Base-by-base conservation (phyloP, 2,888 invertebrate genomes). In the Muscina levida region DNA sequence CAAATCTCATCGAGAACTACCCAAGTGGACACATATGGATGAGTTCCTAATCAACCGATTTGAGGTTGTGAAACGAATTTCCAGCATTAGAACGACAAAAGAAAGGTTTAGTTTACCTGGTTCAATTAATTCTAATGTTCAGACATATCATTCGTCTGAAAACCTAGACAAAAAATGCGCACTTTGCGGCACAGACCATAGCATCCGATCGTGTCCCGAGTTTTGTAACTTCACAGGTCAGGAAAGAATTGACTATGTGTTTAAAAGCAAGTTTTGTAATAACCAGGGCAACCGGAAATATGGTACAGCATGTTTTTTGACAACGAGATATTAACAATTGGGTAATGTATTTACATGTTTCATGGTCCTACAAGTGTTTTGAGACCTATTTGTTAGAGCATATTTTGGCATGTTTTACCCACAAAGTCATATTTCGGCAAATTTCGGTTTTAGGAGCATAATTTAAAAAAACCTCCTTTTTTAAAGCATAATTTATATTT, bases 11-110 rank as follows among this genome's bases (percentile, higher is more conserved):
- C 59, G 37, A 24, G 39, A 70, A 17, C 24, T 59, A 1, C 46
- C 53, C 11, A 37, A 31, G 1, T 72, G 72, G 72, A 15, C 17
- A 1, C 59, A 72, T 26, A 24, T 72, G 31, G 37, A 72, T 26
- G 56, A 71, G 15, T 71, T 68, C 39, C 15, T 56, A 2, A 19
- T 37, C 19, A 42, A 39, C 4, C n/a, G 42, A 19, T 17, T 22
- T 19, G 39, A 62, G 17, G 13, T 42, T 8, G 5, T 62, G 15
- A 42, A 62, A 22, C 11, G 22, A 24, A 19, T 62, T 42, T 44
- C 46, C 3, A 13, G 19, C 6, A 22, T 65, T 2, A 44, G 65
- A 24, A 22, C 48, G 1, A 48, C 48, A 5, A 48, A 17, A 48
- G 17, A n/a, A 48, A 8, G 17, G 3, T 17, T 2, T n/a, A 48